Evolutionary conservation across 2,888 invertebrate species (phyloP).

Genomic region (Sinhomidia bicolor): DNA sequence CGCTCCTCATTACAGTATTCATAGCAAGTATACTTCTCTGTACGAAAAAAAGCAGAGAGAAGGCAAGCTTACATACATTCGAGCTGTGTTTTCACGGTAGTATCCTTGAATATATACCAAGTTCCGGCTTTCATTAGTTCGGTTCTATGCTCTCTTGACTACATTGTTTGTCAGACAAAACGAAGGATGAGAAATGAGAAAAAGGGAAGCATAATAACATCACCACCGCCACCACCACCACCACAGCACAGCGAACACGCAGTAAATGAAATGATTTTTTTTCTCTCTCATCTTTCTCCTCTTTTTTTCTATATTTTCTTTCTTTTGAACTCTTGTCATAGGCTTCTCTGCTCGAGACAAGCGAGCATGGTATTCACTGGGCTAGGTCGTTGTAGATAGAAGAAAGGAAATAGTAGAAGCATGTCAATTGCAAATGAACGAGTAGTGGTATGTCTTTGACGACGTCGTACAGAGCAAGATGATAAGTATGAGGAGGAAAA

Average conservation of each 20-base stretch:
- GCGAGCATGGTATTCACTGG: not conserved
- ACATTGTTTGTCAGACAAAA: conserved; percentile 31
- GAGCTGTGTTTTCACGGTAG: not conserved
- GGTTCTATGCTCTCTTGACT: not conserved
- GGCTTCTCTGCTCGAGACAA: not conserved
- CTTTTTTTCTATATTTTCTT: not conserved
- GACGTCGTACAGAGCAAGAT: not conserved
- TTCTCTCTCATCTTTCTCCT: conserved; percentile 15
- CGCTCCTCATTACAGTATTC: too few species aligned
- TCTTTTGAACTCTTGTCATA: conserved; percentile 22
- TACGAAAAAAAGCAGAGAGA: too few species aligned
- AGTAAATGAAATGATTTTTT: conserved; percentile 41
- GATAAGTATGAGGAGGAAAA: not conserved
- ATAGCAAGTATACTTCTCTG: too few species aligned
- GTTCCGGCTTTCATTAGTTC: conserved; percentile 49
- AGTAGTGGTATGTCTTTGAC: not conserved
- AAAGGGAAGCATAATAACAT: not conserved
- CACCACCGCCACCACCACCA: not conserved
- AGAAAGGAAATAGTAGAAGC: not conserved
- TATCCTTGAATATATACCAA: not conserved
- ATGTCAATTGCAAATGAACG: conserved; percentile 54
- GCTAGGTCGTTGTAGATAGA: too few species aligned
- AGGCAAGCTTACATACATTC: not conserved
- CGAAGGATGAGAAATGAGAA: conserved; percentile 1
- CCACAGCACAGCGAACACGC: not conserved